Percentiles rank a stretch among this genome's conserved stretches.
Evolutionary conservation across 1,140 invertebrate species (phyloP).

Genomic region (Leptopilina clavipes): DNA sequence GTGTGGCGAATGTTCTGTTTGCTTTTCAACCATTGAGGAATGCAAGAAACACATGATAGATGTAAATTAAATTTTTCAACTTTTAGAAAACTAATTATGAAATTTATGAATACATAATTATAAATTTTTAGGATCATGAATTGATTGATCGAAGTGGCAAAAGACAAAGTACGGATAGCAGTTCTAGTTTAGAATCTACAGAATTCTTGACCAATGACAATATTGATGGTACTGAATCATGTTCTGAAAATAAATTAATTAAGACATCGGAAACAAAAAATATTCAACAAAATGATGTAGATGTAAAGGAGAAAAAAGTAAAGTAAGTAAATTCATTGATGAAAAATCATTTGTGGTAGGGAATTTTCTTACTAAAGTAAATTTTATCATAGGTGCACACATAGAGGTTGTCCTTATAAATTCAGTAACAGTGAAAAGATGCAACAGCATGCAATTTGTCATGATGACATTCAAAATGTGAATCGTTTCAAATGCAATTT

Average conservation of each 20-base stretch:
- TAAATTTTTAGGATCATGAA: slow-evolving; percentile 60
- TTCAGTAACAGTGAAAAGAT: slow-evolving; percentile 73
- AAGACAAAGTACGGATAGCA: background rate
- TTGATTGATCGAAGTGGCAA: slow-evolving; percentile 54
- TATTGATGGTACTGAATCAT: slow-evolving; percentile 46
- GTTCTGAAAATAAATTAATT: slow-evolving; percentile 48
- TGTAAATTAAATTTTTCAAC: slow-evolving; percentile 54
- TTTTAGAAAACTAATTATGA: slow-evolving; percentile 22
- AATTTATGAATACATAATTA: too few species aligned
- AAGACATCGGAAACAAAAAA: slow-evolving; percentile 44
- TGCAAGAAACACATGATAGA: slow-evolving; percentile 75
- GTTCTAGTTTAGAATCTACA: background rate
- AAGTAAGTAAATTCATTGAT: slow-evolving; percentile 52
- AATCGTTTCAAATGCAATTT: slow-evolving; percentile 74
- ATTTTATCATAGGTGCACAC: slow-evolving; percentile 69
- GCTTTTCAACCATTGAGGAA: slow-evolving; percentile 73
- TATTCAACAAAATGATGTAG: slow-evolving; percentile 58
- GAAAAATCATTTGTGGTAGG: too few species aligned
- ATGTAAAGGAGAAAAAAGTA: slow-evolving; percentile 63
- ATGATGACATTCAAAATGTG: slow-evolving; percentile 65
- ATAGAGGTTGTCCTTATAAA: slow-evolving; percentile 74
- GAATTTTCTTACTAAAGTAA: background rate
- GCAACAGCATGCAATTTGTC: slow-evolving; percentile 74
- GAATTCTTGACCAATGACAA: slow-evolving; percentile 40
- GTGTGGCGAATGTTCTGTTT: slow-evolving; percentile 73